Evolutionary conservation across 2,113 vertebrate species (phyloP).

Genomic region (Siphamia tubifer): DNA sequence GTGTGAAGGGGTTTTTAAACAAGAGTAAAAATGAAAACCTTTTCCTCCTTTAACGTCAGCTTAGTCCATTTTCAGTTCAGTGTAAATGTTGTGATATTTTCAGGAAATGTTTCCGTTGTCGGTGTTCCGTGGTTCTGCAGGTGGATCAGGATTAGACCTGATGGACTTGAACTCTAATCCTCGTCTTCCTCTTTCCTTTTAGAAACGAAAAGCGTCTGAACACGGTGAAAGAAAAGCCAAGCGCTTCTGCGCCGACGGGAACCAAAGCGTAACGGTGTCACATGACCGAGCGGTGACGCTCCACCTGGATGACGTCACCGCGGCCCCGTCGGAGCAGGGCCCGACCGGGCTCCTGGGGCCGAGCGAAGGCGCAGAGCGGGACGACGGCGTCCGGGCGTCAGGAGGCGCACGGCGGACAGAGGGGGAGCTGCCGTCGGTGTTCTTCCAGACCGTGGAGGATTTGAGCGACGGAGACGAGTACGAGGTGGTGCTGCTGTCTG

Average conservation of each 20-base stretch:
- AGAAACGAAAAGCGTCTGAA: constrained; percentile 72
- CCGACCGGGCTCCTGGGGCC: constrained; percentile 76
- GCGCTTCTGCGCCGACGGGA: neutral
- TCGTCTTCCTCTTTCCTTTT: neutral
- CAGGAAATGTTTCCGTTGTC: too few relatives aligned
- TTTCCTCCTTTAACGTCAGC: too few relatives aligned
- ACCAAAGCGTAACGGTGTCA: neutral
- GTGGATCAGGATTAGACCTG: too few relatives aligned
- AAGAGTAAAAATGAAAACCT: too few relatives aligned
- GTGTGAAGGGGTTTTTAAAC: too few relatives aligned
- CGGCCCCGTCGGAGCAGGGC: constrained; percentile 76
- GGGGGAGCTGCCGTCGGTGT: constrained; percentile 32
- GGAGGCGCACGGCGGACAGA: neutral
- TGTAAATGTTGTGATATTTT: too few relatives aligned
- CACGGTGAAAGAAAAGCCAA: constrained; percentile 44
- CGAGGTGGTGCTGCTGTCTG: constrained; percentile 57
- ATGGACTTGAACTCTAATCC: too few relatives aligned
- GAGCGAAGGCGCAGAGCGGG: too few relatives aligned
- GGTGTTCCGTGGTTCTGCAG: too few relatives aligned
- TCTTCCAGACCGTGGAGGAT: constrained; percentile 46
- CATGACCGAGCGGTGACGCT: neutral
- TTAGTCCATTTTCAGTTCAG: too few relatives aligned
- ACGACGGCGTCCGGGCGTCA: constrained; percentile 76
- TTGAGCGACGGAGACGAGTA: neutral
- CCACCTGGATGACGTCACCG: constrained; percentile 65